phyloP scores from a whole-genome alignment of 1,140 invertebrate species.

The Scaptomyza graminum region DNA sequence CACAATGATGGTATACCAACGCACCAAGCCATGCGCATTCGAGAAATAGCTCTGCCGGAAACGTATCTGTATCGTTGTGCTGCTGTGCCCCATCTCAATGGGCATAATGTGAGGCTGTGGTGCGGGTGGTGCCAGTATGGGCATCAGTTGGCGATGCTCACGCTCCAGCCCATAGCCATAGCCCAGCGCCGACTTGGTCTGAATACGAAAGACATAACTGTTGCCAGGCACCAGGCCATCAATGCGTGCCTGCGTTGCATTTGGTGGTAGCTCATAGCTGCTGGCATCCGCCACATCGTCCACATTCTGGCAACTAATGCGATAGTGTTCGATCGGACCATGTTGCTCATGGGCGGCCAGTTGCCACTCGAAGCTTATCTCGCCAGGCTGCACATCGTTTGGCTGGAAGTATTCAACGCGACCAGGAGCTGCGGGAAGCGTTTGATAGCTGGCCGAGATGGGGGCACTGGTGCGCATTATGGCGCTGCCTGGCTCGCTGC shows the following conservation, averaged over 20 bases:
- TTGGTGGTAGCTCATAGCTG: constrained; percentile 87
- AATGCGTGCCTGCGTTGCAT: constrained; percentile 88
- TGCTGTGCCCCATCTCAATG: constrained; percentile 90
- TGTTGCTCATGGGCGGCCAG: constrained; percentile 91
- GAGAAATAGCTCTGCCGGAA: constrained; percentile 96
- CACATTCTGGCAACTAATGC: constrained; percentile 90
- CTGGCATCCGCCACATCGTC: constrained; percentile 86
- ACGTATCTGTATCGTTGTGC: constrained; percentile 92
- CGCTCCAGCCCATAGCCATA: constrained; percentile 91
- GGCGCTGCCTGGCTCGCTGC: constrained; percentile 86
- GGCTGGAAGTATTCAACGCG: constrained; percentile 91
- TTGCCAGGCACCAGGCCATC: constrained; percentile 90
- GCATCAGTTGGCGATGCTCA: constrained; percentile 90
- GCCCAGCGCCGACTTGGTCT: constrained; percentile 92
- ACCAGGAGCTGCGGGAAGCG: constrained; percentile 92
- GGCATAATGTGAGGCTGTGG: constrained; percentile 90
- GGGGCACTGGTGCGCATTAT: constrained; percentile 90
- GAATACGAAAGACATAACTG: constrained; percentile 92
- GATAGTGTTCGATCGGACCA: constrained; percentile 92
- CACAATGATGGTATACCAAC: constrained; percentile 95
- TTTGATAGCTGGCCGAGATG: constrained; percentile 91
- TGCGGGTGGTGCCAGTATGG: constrained; percentile 92
- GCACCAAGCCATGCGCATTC: constrained; percentile 93
- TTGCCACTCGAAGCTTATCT: constrained; percentile 92
- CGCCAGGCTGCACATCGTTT: constrained; percentile 90